Base-by-base conservation (phyloP, 2,888 invertebrate species). In the Ashinkailepas kermadecensis region DNA sequence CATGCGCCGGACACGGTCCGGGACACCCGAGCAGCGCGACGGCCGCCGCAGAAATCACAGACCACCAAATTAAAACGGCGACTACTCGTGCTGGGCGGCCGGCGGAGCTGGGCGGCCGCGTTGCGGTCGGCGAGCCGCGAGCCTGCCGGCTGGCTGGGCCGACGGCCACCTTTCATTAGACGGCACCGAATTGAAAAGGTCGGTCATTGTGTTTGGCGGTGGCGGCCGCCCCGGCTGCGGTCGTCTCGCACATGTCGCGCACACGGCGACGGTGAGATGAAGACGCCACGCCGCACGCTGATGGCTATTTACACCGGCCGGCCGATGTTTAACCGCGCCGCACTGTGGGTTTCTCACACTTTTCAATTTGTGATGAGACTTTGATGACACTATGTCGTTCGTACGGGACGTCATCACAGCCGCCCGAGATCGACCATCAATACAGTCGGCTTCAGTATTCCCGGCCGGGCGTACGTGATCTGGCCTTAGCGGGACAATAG, bases 321-420 rank as follows among this genome's bases (percentile, higher is more conserved):
- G 21, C 7, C 65, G 65, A 13, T 23, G 23, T 67, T 10, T 10
- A 11, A 18, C 70, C 39, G 39, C 65, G 25, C 23, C 23, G 10
- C 10, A 18, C 70, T 7, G 70, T 10, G 74, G 10, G 10, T 15
- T 56, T 74, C 74, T 74, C 74, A 74, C 74, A 74, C 74, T 74
- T 56, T 74, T 74, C 74, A 74, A 74, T 74, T 56, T 54, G 74
- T 74, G 74, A 74, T 74, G 74, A 18, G 74, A 54, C 54, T 74
- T 74, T 74, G 74, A 74, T 74, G 74, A 74, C 54, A 74, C 21
- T 56, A 56, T 21, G 11, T 1, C 18, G 54, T 54, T 56, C 18
- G 74, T 11, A 10, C 21, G 56, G 74, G 11, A 54, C 4, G 67
- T 67, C 67, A 10, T 11, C n/a, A 25, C 23, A 3, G 10, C 25